These are phyloP conservation scores for Drosophila imparisetae DNA, from an alignment of 2,888 invertebrate species.

Conservation along the genomic window DNA sequence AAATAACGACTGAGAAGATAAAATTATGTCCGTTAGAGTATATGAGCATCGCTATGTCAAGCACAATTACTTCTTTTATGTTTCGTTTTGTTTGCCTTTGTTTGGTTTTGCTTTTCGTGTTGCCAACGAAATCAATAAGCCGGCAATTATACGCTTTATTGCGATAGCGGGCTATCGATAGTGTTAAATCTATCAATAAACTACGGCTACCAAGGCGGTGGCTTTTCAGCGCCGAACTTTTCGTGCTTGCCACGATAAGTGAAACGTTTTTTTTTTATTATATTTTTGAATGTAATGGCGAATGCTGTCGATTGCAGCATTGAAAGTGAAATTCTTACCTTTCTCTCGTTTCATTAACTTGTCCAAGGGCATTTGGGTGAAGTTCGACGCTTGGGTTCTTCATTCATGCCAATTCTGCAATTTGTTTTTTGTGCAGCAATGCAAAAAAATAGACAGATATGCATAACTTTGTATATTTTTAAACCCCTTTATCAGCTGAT, in stretches of 20 bases:
- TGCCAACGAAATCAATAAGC: conserved; percentile 21
- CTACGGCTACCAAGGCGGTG: conserved; percentile 27
- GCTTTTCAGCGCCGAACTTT: conserved; percentile 33
- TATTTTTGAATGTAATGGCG: conserved; percentile 2
- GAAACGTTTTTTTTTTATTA: not conserved
- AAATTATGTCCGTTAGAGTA: not conserved
- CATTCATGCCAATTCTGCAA: conserved; percentile 42
- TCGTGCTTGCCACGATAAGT: conserved; percentile 26
- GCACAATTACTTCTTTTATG: not conserved
- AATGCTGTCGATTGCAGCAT: conserved; percentile 47
- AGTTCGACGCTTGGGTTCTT: conserved; percentile 56
- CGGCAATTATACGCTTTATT: conserved; percentile 28
- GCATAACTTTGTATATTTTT: conserved; percentile 34
- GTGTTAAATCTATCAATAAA: conserved; percentile 45
- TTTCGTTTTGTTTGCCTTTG: conserved; percentile 16
- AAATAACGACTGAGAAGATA: no score
- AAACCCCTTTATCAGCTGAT: conserved; percentile 42
- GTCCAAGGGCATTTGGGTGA: conserved; percentile 54
- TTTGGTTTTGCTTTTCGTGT: conserved; percentile 26
- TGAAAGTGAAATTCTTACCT: conserved; percentile 49
- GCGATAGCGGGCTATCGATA: conserved; percentile 38
- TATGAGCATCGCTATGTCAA: conserved; percentile 1
- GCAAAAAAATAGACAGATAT: conserved; percentile 17
- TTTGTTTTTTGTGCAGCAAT: conserved; percentile 31
- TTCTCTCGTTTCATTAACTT: conserved; percentile 36